These are phyloP conservation scores for Agriotes lineatus DNA, from an alignment of 2,888 invertebrate species.

Conservation along the genomic window DNA sequence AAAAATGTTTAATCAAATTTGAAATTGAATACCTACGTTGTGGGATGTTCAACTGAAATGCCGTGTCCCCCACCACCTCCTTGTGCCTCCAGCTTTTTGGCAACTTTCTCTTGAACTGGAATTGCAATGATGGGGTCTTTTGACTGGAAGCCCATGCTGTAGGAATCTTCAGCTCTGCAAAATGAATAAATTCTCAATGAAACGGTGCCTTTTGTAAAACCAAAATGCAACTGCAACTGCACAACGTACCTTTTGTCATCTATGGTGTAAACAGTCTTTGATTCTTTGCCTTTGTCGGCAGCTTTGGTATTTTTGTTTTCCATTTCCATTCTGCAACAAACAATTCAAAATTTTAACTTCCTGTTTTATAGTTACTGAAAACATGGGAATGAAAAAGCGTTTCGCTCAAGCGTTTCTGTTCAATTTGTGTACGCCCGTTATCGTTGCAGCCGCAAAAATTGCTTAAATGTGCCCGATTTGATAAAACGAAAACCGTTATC, in stretches of 20 bases:
- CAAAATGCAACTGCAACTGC: no score
- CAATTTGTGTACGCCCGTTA: no score
- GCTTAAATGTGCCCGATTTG: no score
- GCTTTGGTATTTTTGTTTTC: constrained; percentile 9
- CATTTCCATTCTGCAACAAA: constrained; percentile 36
- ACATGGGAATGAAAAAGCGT: no score
- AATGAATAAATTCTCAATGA: constrained; percentile 3
- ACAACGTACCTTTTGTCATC: constrained; percentile 51
- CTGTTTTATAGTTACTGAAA: background rate
- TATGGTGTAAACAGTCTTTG: constrained; percentile 30
- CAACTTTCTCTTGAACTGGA: constrained; percentile 55
- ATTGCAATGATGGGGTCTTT: constrained; percentile 69
- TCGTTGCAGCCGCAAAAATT: no score
- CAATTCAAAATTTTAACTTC: background rate
- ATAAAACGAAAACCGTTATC: no score
- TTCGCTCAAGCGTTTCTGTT: no score
- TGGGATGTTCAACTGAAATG: constrained; percentile 72
- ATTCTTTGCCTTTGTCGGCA: background rate
- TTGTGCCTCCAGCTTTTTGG: constrained; percentile 60
- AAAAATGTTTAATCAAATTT: no score
- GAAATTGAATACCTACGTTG: constrained; percentile 70
- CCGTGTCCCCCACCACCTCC: constrained; percentile 63
- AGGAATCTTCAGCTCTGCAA: constrained; percentile 56
- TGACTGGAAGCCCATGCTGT: constrained; percentile 67
- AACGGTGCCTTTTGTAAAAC: constrained; percentile 1